Base-by-base conservation (phyloP, 2,888 invertebrate species). In the Philopedon plagiatum region DNA sequence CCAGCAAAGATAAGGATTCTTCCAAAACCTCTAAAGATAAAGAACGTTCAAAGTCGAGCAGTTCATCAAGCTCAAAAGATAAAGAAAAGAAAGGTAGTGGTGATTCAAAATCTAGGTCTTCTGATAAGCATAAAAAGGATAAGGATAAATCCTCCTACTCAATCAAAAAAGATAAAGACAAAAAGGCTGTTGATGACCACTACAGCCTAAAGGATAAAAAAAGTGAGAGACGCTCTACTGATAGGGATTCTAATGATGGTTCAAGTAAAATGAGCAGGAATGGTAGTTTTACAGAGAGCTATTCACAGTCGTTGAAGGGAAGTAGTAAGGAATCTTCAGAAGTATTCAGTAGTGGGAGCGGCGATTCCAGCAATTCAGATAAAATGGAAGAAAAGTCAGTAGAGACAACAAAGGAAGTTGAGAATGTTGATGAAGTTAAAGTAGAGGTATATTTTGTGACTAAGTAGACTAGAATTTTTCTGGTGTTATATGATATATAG, bases 181-280 rank as follows among this genome's bases (percentile, higher is more conserved):
- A 73, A 49, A 76, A 72, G 54, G 86, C 87, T 63, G 89, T 90
- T 80, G 94, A 94, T 80, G 94, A 94, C 83, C 93, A 94, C 81
- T 91, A 90, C 69, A 90, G 90, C 77, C 86, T 90, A 4, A 90
- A 91, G 37, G 88, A 89, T 0, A 91, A 92, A 80, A 88, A 88
- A 9, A 89, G 88, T 44, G 89, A 89, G 62, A 88, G 94, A 5
- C 87, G 94, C 57, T 94, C 94, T 0, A 92, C 93, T 0, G 94
- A 93, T 78, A 87, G 93, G 73, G 93, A 95, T 85, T 94, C 94
- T 0, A 94, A 93, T 77, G 94, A 93, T 81, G 94, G 92, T 37
- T 85, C 86, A 19, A 86, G 87, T 37, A 84, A 71, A 65, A 71
- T 75, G 54, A 85, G 84, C 15, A 83, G 79, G 61, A 78, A 81